Evolutionary conservation across 2,888 invertebrate species (phyloP), one percentile per base, ranked within the genome.

Genomic region (Cephus nigrinus): DNA sequence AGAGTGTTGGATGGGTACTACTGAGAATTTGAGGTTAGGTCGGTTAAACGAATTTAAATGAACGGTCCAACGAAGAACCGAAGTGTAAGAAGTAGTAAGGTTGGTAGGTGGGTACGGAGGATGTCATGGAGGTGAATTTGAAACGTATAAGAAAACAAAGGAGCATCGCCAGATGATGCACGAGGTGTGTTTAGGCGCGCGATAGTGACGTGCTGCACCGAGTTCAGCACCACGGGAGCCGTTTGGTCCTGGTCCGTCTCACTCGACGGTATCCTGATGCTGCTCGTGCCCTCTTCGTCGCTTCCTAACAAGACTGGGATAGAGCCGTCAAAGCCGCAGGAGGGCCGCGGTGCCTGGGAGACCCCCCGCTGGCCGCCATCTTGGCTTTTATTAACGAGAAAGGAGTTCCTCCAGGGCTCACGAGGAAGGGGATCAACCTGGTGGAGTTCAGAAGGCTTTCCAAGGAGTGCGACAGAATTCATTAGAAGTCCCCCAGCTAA

Each of bases 291-390:
- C 79, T 81, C 84, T 85, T 80, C 80, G 77, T 81, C 84, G 80
- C 77, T 76, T 79, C 82, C 85, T 87, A 90, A 90, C 89, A 89
- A 89, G 89, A 87, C 86, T 85, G 86, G 88, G 90, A 91, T 91
- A 91, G 91, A 91, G 91, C 91, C 90, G 90, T 91, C 91, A 91
- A 89, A 91, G 87, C 91, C 89, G 83, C 91, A 86, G 91, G 91
- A 88, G 91, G 90, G 86, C 89, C 84, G 81, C 86, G 87, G 82
- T 87, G 86, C 87, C 88, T 87, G 86, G 85, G 84, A 82, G 90
- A 88, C 90, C 90, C 91, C 91, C 91, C 81, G 91, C 88, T 88
- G 91, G 82, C 86, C 88, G 89, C 88, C 91, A 90, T 90, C 90
- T 90, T 90, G 88, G 85, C 89, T 90, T 90, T 91, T 91, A 91